Percentiles rank a stretch among this genome's conserved stretches.
phyloP scores from a whole-genome alignment of 2,113 vertebrate species.

The Sylvilagus bachmani region DNA sequence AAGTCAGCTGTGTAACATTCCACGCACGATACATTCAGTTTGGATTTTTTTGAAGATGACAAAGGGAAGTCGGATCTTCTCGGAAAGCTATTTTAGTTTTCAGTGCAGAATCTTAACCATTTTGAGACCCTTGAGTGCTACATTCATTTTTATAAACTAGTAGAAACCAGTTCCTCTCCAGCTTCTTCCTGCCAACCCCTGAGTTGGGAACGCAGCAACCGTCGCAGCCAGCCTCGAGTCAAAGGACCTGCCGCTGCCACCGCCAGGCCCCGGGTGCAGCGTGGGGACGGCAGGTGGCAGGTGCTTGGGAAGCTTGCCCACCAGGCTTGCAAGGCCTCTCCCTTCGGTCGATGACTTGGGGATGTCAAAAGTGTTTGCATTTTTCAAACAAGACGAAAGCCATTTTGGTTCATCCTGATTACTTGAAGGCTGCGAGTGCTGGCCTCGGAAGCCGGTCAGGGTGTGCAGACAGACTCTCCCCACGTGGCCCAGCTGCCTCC shows the following conservation, averaged over 20 bases:
- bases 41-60: constrained; percentile 26
- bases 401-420: constrained; percentile 71
- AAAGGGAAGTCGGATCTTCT: constrained; percentile 66
- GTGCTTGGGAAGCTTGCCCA: not conserved
- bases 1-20: constrained; percentile 86
- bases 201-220: not conserved
- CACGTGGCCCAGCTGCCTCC: not conserved
- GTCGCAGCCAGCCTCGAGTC: not conserved
- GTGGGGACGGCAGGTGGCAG: not conserved
- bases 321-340: constrained; percentile 46
- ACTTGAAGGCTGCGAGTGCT: constrained; percentile 9
- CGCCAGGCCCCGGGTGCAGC: no score
- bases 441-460: not conserved
- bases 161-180: not conserved
- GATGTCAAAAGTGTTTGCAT: constrained; percentile 19
- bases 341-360: constrained; percentile 7
- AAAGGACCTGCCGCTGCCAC: no score
- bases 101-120: not conserved
- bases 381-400: constrained; percentile 76
- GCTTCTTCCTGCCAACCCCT: constrained; percentile 66
- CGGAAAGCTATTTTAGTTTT: constrained; percentile 51
- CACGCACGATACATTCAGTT: constrained; percentile 78
- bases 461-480: not conserved
- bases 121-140: constrained; percentile 37
- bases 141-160: constrained; percentile 44